A percentile compares a stretch with the other conserved stretches of the same genome.
Conservation (phyloP, 2,888 invertebrate genomes). For the Andrena chrysosceles region DNA sequence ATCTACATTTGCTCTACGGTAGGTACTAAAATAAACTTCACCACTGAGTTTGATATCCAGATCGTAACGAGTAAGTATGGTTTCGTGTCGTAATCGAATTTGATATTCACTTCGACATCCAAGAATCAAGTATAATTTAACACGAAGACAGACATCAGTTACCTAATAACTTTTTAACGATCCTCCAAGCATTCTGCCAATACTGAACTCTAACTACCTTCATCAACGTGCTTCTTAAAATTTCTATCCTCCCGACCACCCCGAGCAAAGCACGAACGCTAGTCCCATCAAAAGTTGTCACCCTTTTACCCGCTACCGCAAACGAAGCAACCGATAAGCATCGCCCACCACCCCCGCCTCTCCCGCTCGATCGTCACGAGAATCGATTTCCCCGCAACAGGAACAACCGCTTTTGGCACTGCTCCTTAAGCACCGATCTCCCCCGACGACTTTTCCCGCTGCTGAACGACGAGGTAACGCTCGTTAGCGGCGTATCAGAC, state of each 20-base stretch:
- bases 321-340: constrained; percentile 17
- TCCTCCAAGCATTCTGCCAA: too few relatives aligned
- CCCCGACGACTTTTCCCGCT: constrained; percentile 30
- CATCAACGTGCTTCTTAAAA: background rate
- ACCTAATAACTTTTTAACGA: too few relatives aligned
- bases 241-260: background rate
- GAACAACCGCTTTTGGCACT: constrained; percentile 34
- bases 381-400: constrained; percentile 41
- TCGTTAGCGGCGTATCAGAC: constrained; percentile 49
- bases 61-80: too few relatives aligned
- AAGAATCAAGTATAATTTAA: too few relatives aligned
- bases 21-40: too few relatives aligned
- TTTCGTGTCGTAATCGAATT: too few relatives aligned
- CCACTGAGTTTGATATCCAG: too few relatives aligned
- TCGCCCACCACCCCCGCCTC: constrained; percentile 13
- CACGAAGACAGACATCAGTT: too few relatives aligned
- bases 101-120: too few relatives aligned
- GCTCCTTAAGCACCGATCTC: constrained; percentile 13
- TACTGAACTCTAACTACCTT: too few relatives aligned
- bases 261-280: background rate
- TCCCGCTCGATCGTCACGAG: constrained; percentile 4
- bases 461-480: constrained; percentile 36
- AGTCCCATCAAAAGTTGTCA: constrained; percentile 13
- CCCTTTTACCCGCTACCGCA: background rate
- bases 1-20: too few relatives aligned